Base-by-base conservation (phyloP, 2,888 invertebrate species). In the Corbicula japonica region DNA sequence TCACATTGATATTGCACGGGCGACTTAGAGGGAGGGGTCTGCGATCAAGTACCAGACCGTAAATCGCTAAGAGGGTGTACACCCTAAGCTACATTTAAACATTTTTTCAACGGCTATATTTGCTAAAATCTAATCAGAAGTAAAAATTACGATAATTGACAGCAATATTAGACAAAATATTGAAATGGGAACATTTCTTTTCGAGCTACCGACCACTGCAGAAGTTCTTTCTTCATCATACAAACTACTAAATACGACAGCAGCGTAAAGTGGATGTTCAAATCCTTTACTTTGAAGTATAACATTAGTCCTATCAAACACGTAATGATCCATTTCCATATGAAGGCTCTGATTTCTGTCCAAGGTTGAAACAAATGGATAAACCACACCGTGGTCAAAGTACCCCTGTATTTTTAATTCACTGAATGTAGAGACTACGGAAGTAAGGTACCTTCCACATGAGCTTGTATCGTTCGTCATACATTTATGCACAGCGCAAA, bases 401-500 rank as follows among this genome's bases (percentile, higher is more conserved):
- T 56, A 56, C 30, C 52, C 83, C 41, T 83, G 71, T 1, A 83
- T 4, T 75, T 74, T 83, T 15, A 83, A 38, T 30, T 69, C 63
- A 18, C 50, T 35, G 68, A 83, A 80, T 44, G 62, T 72, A 48
- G 80, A 73, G 23, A 58, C 56, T 28, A 70, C 28, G 8, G 50
- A 41, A 2, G 54, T n/a, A 1, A 76, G 71, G 5, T 38, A 2
- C 2, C 54, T 15, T 1, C 76, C 71, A 44, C 83, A 83, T 1
- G 80, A 66, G 30, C 6, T 32, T 15, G 60, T n/a, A 23, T 74
- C 71, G 18, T 50, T 28, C 30, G 68, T 38, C 10, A 30, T 30
- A 30, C 83, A 83, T 50, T 21, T 54, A 52, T 80, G 74, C 6
- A 83, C 74, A 2, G 76, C 80, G 32, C 83, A 83, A 34, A 76